A percentile compares a stretch with the other conserved stretches of the same genome.
phyloP scores from a whole-genome alignment of 2,113 vertebrate species.

The Odontophorus gujanensis region DNA sequence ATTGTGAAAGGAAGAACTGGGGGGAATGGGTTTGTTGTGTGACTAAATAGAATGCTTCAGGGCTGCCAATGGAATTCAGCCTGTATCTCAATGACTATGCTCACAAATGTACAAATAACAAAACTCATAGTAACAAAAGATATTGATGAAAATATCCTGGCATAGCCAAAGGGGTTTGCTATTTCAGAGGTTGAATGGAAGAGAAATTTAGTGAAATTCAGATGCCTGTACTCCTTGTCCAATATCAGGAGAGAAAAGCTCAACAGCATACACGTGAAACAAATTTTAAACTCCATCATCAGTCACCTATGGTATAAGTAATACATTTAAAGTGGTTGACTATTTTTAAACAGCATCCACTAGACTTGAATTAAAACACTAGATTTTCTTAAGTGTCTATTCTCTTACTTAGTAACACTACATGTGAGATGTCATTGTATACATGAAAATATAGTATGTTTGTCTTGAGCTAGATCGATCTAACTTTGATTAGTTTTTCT shows the following conservation, averaged over 20 bases:
- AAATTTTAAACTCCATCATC: neutral
- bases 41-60: rapidly evolving
- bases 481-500: neutral
- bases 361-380: neutral
- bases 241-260: neutral
- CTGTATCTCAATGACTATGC: neutral
- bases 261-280: neutral
- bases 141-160: neutral
- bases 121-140: neutral
- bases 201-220: neutral
- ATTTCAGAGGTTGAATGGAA: neutral
- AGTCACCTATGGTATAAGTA: neutral
- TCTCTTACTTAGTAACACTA: neutral
- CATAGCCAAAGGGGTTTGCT: neutral
- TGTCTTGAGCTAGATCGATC: neutral
- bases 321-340: neutral
- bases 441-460: neutral
- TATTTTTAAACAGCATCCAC: neutral
- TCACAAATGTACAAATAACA: neutral
- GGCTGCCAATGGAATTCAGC: neutral
- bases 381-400: neutral
- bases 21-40: neutral
- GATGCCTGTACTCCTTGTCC: neutral
- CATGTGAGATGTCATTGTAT: neutral
- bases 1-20: neutral